Evolutionary conservation across 2,113 vertebrate species (phyloP).

Genomic region (Lepidothrix coronata): DNA sequence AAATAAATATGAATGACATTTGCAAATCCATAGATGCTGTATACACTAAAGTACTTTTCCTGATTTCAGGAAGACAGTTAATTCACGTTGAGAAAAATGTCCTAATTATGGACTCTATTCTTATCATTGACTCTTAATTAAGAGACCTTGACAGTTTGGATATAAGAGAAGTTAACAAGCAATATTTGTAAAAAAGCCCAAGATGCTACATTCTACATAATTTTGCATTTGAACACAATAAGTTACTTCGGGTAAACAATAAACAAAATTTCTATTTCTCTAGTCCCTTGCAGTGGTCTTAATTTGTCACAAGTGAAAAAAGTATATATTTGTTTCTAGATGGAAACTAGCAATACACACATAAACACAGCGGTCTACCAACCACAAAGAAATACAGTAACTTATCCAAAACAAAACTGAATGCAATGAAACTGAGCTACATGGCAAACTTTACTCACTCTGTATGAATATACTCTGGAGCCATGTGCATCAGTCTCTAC

Average conservation of each 20-base stretch:
- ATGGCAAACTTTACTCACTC: neutral
- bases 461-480: neutral
- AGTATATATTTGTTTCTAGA: neutral
- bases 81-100: neutral
- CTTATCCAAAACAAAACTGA: neutral
- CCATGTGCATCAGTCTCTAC: neutral
- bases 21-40: neutral
- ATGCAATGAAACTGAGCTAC: neutral
- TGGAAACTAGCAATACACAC: neutral
- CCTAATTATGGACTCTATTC: neutral
- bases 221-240: neutral
- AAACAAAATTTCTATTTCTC: neutral
- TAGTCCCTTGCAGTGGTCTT: neutral
- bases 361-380: neutral
- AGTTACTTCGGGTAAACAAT: neutral
- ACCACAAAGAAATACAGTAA: neutral
- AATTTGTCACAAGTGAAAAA: neutral
- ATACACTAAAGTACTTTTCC: neutral
- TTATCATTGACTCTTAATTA: neutral
- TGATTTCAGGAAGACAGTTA: neutral
- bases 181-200: neutral
- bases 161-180: neutral
- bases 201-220: neutral
- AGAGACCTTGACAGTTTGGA: neutral
- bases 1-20: neutral